phyloP scores from a whole-genome alignment of 2,113 vertebrate species.

The Tetraodon nigroviridis region DNA sequence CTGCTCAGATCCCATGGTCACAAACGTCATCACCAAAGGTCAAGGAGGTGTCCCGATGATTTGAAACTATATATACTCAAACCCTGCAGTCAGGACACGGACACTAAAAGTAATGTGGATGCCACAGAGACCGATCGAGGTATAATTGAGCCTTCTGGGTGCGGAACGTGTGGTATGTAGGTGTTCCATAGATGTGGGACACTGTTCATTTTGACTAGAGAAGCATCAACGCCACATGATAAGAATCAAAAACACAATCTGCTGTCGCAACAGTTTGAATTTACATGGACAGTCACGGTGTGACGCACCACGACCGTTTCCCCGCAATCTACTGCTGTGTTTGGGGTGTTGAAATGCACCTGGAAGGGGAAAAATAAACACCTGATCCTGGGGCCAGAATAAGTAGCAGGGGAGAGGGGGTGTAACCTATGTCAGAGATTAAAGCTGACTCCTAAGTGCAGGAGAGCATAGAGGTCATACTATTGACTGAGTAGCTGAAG shows the following conservation, averaged over 20 bases:
- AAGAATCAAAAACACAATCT: too few relatives aligned
- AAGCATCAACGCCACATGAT: too few relatives aligned
- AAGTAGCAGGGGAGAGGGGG: too few relatives aligned
- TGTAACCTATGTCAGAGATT: too few relatives aligned
- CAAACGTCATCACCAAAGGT: conserved; percentile 46
- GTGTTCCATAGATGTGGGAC: conserved; percentile 35
- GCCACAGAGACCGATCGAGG: conserved; percentile 53
- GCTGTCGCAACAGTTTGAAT: background rate
- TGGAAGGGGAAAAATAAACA: too few relatives aligned
- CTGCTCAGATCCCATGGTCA: conserved; percentile 44
- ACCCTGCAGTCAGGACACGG: conserved; percentile 41
- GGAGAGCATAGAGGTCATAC: too few relatives aligned
- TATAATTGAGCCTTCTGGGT: conserved; percentile 70
- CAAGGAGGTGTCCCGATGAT: conserved; percentile 52
- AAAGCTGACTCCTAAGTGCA: too few relatives aligned
- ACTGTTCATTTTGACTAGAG: background rate
- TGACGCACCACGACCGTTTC: too few relatives aligned
- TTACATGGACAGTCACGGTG: background rate
- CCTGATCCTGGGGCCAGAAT: too few relatives aligned
- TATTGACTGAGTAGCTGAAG: too few relatives aligned
- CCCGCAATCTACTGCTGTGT: too few relatives aligned
- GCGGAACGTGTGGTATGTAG: conserved; percentile 31
- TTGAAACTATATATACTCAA: conserved; percentile 66
- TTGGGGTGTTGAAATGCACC: too few relatives aligned
- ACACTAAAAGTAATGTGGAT: conserved; percentile 48